phyloP scores from a whole-genome alignment of 2,797 vertebrate species.

The Xenopus petersii region DNA sequence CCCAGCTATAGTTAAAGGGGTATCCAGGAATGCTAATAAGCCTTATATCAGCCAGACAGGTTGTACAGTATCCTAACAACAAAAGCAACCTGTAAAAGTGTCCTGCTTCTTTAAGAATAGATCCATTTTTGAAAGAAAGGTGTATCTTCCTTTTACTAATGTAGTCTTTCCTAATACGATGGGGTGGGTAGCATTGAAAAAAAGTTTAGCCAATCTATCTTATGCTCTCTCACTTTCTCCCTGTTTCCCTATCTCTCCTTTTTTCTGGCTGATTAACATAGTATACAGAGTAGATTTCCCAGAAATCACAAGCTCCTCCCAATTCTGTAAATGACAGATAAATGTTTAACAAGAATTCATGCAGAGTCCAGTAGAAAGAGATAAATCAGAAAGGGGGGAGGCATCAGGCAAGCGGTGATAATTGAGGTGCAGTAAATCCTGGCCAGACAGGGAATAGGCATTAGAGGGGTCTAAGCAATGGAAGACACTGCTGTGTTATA shows the following conservation, averaged over 20 bases:
- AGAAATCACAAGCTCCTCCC: slow-evolving; percentile 44
- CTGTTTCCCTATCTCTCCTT: slow-evolving; percentile 11
- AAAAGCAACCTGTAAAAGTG: too few relatives aligned
- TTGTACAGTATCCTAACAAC: too few relatives aligned
- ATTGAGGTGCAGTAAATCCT: slow-evolving; percentile 40
- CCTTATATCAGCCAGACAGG: too few relatives aligned
- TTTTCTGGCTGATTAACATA: slow-evolving; percentile 40
- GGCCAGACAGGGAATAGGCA: slow-evolving; percentile 34
- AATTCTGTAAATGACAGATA: slow-evolving; percentile 51
- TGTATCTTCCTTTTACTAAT: neutral
- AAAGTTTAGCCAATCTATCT: slow-evolving; percentile 32
- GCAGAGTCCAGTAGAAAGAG: slow-evolving; percentile 42
- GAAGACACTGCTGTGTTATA: slow-evolving; percentile 25
- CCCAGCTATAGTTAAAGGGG: too few relatives aligned
- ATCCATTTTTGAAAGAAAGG: too few relatives aligned
- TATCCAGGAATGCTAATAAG: too few relatives aligned
- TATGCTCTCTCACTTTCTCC: neutral
- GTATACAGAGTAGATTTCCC: slow-evolving; percentile 42
- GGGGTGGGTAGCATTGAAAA: neutral
- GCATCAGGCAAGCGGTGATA: slow-evolving; percentile 28
- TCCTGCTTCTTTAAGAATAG: too few relatives aligned
- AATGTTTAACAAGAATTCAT: slow-evolving; percentile 51
- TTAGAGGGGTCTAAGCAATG: slow-evolving; percentile 30
- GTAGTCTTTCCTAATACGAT: neutral
- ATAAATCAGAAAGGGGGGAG: slow-evolving; percentile 41